Conservation (phyloP, 2,113 vertebrate genomes). For the Callionymus lyra region DNA sequence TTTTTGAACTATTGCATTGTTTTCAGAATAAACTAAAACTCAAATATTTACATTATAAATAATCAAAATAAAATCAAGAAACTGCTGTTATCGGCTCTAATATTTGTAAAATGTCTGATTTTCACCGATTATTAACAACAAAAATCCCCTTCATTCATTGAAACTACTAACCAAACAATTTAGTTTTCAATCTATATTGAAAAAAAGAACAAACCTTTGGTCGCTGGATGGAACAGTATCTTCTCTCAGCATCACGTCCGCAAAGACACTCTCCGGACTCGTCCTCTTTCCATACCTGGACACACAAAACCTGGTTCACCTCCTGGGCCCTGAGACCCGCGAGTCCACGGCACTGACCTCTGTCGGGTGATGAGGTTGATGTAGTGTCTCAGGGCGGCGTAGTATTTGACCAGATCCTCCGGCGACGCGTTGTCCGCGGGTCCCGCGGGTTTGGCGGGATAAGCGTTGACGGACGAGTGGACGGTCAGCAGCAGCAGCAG, state of each 20-base stretch:
- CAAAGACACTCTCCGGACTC: conserved; percentile 77
- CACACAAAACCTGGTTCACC: conserved; percentile 8
- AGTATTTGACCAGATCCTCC: conserved; percentile 92
- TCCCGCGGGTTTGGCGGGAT: conserved; percentile 85
- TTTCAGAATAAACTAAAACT: too few species aligned
- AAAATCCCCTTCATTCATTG: neutral
- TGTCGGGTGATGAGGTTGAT: conserved; percentile 97
- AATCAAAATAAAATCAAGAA: too few species aligned
- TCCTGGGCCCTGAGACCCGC: neutral
- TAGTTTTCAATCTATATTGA: conserved; percentile 10
- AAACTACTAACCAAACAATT: neutral
- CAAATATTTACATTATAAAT: too few species aligned
- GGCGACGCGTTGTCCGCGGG: conserved; percentile 82
- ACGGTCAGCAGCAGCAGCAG: conserved; percentile 75
- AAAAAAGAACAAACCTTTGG: conserved; percentile 68
- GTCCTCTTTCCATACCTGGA: conserved; percentile 89
- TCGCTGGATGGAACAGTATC: conserved; percentile 42
- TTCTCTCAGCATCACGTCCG: conserved; percentile 80
- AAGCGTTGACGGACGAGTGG: conserved; percentile 75
- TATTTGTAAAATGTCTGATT: neutral
- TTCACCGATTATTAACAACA: neutral
- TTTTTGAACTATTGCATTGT: too few species aligned
- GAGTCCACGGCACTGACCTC: conserved; percentile 66
- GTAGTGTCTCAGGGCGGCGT: conserved; percentile 90
- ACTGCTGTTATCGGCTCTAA: neutral